phyloP scores from a whole-genome alignment of 2,888 invertebrate species.

The Microchrysa polita region DNA sequence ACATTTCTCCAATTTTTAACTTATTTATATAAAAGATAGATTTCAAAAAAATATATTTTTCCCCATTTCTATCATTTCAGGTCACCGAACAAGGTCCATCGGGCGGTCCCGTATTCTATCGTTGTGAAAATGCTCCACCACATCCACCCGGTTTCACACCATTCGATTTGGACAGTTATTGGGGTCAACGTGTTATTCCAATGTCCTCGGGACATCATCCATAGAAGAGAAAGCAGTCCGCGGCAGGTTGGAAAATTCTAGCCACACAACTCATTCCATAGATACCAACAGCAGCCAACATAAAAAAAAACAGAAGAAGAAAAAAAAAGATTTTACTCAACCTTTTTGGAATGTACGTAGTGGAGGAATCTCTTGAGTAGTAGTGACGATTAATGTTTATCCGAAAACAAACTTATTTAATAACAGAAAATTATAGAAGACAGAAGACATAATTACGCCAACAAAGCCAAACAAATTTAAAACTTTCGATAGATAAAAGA shows the following conservation, averaged over 20 bases:
- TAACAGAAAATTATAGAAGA: background rate
- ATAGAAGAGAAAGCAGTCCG: slow-evolving; percentile 3
- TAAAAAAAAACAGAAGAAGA: slow-evolving; percentile 17
- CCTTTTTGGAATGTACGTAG: background rate
- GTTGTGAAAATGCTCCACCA: slow-evolving; percentile 65
- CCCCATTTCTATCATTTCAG: slow-evolving; percentile 36
- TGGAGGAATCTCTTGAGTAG: slow-evolving; percentile 25
- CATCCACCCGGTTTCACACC: slow-evolving; percentile 77
- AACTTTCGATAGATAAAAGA: slow-evolving; percentile 1
- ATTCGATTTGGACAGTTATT: slow-evolving; percentile 81
- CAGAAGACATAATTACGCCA: slow-evolving; percentile 7
- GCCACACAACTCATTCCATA: slow-evolving; percentile 2
- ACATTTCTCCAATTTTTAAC: no score
- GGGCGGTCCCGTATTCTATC: slow-evolving; percentile 57
- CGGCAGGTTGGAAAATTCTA: background rate
- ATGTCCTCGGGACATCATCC: slow-evolving; percentile 58
- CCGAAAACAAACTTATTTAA: background rate
- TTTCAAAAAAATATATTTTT: no score
- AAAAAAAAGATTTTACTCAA: background rate
- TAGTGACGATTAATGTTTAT: slow-evolving; percentile 3
- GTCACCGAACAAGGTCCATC: slow-evolving; percentile 68
- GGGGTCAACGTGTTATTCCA: slow-evolving; percentile 77
- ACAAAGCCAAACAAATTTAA: background rate
- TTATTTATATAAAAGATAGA: no score
- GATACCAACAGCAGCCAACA: background rate